Evolutionary conservation across 2,113 vertebrate species (phyloP).

Genomic region (Amazona guildingii): DNA sequence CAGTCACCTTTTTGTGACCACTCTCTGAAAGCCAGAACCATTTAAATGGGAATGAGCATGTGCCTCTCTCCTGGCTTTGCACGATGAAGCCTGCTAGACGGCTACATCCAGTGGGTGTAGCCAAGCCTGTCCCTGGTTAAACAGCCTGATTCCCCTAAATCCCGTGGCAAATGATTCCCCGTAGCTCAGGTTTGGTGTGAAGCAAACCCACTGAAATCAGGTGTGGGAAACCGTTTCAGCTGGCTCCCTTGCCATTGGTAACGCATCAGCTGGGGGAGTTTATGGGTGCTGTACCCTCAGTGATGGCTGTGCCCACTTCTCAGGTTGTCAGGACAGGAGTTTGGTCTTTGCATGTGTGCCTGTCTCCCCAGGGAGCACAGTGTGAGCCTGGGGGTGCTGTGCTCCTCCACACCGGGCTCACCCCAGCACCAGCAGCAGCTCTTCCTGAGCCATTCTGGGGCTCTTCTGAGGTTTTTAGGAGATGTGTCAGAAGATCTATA

Average conservation of each 20-base stretch:
- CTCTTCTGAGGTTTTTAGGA: not conserved
- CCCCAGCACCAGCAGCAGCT: not conserved
- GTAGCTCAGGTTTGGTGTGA: not conserved
- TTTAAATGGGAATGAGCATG: not conserved
- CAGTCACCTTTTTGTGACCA: not conserved
- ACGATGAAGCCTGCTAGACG: not conserved
- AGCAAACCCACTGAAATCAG: not conserved
- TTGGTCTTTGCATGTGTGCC: not conserved
- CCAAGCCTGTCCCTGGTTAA: not conserved
- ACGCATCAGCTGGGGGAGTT: accelerated
- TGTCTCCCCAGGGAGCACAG: not conserved
- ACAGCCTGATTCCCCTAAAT: not conserved
- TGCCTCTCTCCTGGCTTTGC: not conserved
- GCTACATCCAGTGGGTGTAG: accelerated
- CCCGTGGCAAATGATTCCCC: not conserved
- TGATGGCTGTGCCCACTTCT: not conserved
- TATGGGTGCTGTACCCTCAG: not conserved
- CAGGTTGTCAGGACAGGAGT: not conserved
- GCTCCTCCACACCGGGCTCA: accelerated
- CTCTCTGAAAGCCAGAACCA: not conserved
- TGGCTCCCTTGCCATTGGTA: not conserved
- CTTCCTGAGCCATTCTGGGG: not conserved
- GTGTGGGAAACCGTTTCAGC: not conserved
- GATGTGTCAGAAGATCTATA: not conserved
- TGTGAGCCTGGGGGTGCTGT: not conserved